Evolutionary conservation across 2,797 vertebrate genomes (phyloP), one percentile per base, ranked within the genome.

Genomic region (Mormyrops attenuatus): DNA sequence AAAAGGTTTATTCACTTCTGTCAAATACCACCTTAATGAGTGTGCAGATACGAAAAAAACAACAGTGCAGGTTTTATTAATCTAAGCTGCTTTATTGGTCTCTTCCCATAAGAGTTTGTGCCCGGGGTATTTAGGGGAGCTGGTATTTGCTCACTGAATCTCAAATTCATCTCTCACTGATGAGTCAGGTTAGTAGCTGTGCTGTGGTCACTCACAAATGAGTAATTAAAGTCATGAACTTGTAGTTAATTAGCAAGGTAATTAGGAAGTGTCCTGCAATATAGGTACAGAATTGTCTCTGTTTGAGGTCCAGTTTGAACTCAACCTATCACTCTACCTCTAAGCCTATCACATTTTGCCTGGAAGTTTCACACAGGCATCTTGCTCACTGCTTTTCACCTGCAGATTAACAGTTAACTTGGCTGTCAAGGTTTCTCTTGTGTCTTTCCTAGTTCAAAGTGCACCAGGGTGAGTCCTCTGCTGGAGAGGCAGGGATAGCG

Each of bases 321-420:
- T 30, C 87, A 63, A 57, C 17, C 53, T 20, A 20, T 55, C 17
- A 55, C 17, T 87, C 60, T 9, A 34, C 52, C 52, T 30, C 38
- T 69, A 30, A 73, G 5, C 69, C 69, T 38, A 38, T 20, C 34
- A 6, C 30, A 15, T 5, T 38, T 73, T 1, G n/a, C 15, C 49
- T 22, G 11, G 8, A 20, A 49, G 88, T 3, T 30, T 66, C 84
- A 11, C 5, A 52, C 49, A 15, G 50, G 87, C 90, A 84, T 92
- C 88, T 52, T 57, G 47, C 30, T 85, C 44, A 8, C 38, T n/a
- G 15, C 90, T 66, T 91, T 91, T 90, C 89, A 47, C 60, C 89
- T 38, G 5, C 85, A 91, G 94, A 94, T 96, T 96, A 97, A 96
- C 96, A 92, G 95, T 96, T 96, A 96, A 96, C 96, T 90, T 92